Base-by-base conservation (phyloP, 2,888 invertebrate species). In the Didymodactylos carnosus region DNA sequence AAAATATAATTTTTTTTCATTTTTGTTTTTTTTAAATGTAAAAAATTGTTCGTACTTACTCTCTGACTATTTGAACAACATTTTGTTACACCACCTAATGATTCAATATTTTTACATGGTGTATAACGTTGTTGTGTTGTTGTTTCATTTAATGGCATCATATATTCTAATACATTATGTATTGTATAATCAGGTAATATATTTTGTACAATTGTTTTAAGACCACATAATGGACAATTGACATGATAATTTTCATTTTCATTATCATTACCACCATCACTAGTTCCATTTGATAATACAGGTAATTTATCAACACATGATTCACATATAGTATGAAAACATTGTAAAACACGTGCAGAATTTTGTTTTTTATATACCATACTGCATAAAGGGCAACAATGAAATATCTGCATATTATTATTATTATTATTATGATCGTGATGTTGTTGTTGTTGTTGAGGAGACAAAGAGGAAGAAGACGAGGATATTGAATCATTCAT, bases 21-120 rank as follows among this genome's bases (percentile, higher is more conserved):
- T n/a, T n/a, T n/a, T n/a, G n/a, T n/a, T n/a, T n/a, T n/a, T n/a
- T n/a, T n/a, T n/a, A n/a, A n/a, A n/a, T n/a, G n/a, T n/a, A n/a
- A n/a, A n/a, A n/a, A 84, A 14, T 81, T 80, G 72, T 86, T 80
- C 73, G 83, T 83, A 79, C 90, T 87, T 76, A 94, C 92, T 75
- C 92, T 89, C 84, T 95, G 94, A 77, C 93, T 94, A 83, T 94
- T 93, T 84, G 97, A 97, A 84, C 94, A 95, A 84, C 94, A 95
- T 82, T 92, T 90, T 76, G 94, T 94, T 75, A 94, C 91, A 35
- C n/a, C n/a, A 70, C 94, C 94, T n/a, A 62, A 35, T 62, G 62
- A 62, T 35, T 62, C 62, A 16, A 35, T 10, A 62, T n/a, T 62
- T 35, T 62, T 62, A 62, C 62, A 62, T 19, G 62, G 35, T 62